Base-by-base conservation (phyloP, 2,113 vertebrate genomes). In the Xenopus tropicalis region DNA sequence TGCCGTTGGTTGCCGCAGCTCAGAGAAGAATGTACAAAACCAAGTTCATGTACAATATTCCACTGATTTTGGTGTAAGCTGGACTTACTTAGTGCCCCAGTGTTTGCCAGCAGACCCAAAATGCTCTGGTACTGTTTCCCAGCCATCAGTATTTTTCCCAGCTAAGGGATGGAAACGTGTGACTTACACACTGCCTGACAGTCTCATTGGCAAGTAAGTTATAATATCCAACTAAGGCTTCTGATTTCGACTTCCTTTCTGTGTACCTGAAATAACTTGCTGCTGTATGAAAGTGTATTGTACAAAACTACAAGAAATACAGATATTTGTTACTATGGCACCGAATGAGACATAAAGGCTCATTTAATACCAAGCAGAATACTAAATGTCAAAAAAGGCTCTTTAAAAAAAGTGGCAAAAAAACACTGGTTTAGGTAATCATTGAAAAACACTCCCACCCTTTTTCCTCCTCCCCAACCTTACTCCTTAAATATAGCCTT, bases 41-140 rank as follows among this genome's bases (percentile, higher is more conserved):
- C 96, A 98, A 86, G 89, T 99, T 69, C 96, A 99, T 0, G 89
- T 97, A 42, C 97, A 99, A 77, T 97, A 95, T 78, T 99, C 97
- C 0, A 91, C 93, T 69, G 95, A 99, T 86, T 98, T 96, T 8
- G 97, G 97, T 0, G 96, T 98, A 75, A 95, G 91, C 69, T 98
- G 97, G 97, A 96, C 89, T 82, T 99, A 99, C 75, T 85, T 99
- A 66, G 92, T 98, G 23, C 93, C 95, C 72, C 97, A 98, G 83
- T 99, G 97, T 78, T 86, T 99, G 70, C 96, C 96, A 51, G 96
- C 96, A 0, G 95, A 97, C 79, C 93, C 97, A 43, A 94, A 95
- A 83, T 99, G 97, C 70, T 93, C 94, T 69, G 97, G 95, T 66
- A 91, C 85, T 78, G 89, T 98, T 46, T 97, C 97, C 1, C 97